Percentiles rank a stretch among this genome's conserved stretches.
phyloP scores from a whole-genome alignment of 2,888 invertebrate genomes.

The Tachina grossa region DNA sequence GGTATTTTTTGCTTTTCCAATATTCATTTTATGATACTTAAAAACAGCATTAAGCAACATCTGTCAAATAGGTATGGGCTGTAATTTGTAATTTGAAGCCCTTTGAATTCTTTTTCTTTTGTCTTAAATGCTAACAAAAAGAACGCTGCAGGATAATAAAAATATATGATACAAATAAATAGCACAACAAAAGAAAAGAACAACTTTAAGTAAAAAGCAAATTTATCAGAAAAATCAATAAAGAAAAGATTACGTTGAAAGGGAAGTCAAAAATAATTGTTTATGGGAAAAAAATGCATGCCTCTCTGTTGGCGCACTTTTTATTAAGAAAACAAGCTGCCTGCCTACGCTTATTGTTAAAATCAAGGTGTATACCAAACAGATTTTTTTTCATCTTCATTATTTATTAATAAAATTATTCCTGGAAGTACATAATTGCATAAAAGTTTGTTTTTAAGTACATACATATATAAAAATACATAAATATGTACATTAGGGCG shows the following conservation, averaged over 20 bases:
- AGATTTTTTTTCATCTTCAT: neutral
- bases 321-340: no score
- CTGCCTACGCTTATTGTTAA: neutral
- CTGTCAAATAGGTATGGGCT: slow-evolving; percentile 46
- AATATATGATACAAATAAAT: slow-evolving; percentile 9
- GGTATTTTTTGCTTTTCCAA: neutral
- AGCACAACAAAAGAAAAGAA: slow-evolving; percentile 1
- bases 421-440: neutral
- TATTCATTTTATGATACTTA: slow-evolving; percentile 19
- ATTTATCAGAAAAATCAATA: slow-evolving; percentile 52
- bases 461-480: no score
- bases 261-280: neutral
- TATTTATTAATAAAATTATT: neutral
- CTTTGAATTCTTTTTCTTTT: slow-evolving; percentile 25
- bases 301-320: neutral
- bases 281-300: neutral
- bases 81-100: slow-evolving; percentile 8
- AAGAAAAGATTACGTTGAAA: slow-evolving; percentile 4
- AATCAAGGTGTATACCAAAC: neutral
- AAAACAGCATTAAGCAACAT: slow-evolving; percentile 35
- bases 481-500: no score
- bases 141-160: neutral
- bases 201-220: slow-evolving; percentile 7
- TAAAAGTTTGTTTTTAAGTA: neutral
- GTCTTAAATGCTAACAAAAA: slow-evolving; percentile 40